Conservation (phyloP, 2,888 invertebrate genomes). For the Drosophila prostipennis region DNA sequence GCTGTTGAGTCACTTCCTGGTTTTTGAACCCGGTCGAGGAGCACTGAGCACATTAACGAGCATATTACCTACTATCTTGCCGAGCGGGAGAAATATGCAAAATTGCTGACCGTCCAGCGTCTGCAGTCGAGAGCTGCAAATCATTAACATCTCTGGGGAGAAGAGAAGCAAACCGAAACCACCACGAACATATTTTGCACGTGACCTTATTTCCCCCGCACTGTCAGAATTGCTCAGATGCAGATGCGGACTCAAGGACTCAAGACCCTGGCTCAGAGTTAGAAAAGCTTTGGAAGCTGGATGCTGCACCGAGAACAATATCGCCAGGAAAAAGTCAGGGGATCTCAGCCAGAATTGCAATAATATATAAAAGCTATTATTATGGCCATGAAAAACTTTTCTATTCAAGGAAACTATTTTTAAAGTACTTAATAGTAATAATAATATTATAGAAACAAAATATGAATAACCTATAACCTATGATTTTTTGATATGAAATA, state of each 20-base stretch:
- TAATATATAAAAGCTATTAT: no score
- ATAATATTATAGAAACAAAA: no score
- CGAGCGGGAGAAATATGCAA: constrained; percentile 70
- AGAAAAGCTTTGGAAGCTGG: constrained; percentile 8
- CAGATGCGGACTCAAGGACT: constrained; percentile 33
- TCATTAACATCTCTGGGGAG: constrained; percentile 74
- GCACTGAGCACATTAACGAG: constrained; percentile 75
- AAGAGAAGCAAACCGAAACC: constrained; percentile 32
- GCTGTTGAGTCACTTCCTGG: constrained; percentile 79
- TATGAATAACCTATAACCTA: no score
- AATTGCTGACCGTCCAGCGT: constrained; percentile 57
- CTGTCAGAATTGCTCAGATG: constrained; percentile 53
- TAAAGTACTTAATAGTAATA: no score
- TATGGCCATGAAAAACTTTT: no score
- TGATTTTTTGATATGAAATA: no score
- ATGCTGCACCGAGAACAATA: constrained; percentile 5
- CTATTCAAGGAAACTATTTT: no score
- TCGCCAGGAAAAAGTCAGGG: background rate
- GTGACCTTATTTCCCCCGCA: constrained; percentile 80
- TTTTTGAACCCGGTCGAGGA: constrained; percentile 68
- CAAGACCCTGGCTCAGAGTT: constrained; percentile 9
- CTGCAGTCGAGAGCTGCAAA: constrained; percentile 61
- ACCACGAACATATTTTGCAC: constrained; percentile 77
- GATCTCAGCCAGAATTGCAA: no score
- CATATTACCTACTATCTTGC: constrained; percentile 77